These are phyloP conservation scores for Ascidia mentula DNA, from an alignment of 23 tunicate genomes.

Conservation along the genomic window DNA sequence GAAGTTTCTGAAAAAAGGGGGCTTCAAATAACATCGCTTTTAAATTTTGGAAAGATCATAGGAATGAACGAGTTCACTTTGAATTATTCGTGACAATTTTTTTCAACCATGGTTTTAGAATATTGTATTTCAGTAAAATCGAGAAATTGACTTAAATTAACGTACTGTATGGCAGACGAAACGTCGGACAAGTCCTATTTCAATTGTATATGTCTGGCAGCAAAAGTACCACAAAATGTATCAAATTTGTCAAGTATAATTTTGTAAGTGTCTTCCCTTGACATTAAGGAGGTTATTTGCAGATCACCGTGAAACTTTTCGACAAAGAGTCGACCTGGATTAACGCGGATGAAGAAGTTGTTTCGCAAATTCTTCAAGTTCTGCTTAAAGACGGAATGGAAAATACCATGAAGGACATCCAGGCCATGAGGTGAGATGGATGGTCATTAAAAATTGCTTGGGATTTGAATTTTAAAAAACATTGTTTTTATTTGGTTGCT, in stretches of 20 bases:
- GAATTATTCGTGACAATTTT: no score
- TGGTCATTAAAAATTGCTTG: background rate
- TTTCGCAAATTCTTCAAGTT: conserved; percentile 41
- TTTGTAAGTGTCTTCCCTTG: background rate
- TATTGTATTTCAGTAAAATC: no score
- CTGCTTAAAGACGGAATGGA: conserved; percentile 67
- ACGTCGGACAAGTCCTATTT: no score
- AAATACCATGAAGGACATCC: conserved; percentile 54
- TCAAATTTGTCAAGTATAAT: background rate
- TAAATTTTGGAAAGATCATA: no score
- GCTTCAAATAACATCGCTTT: no score
- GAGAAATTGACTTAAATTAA: no score
- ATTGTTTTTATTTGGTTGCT: no score
- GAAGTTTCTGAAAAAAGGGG: no score
- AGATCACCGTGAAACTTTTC: conserved; percentile 49
- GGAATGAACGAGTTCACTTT: no score
- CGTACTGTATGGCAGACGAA: no score
- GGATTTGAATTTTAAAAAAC: background rate
- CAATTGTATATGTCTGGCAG: background rate
- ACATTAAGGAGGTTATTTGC: background rate
- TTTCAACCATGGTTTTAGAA: no score
- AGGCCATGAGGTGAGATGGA: conserved; percentile 33
- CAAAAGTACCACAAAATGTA: background rate
- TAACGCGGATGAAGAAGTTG: conserved; percentile 18
- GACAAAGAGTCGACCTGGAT: conserved; percentile 34